Evolutionary conservation across 64 coral and sea anemone genomes (phyloP).

Genomic region (Porites lutea): DNA sequence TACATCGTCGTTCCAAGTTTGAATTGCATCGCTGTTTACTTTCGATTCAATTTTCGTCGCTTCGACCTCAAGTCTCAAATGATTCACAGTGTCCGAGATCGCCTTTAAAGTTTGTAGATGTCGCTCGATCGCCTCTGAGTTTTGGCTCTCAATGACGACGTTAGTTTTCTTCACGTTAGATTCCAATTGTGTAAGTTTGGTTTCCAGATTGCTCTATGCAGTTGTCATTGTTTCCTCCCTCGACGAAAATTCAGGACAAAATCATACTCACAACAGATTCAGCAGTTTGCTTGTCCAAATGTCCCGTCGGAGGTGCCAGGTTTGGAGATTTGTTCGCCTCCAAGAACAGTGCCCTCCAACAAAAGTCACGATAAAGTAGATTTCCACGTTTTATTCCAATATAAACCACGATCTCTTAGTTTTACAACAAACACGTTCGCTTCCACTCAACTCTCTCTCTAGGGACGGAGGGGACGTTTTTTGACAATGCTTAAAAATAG

Average conservation of each 20-base stretch:
- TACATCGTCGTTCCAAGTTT: background rate
- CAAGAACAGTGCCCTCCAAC: too few relatives aligned
- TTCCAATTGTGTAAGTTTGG: background rate
- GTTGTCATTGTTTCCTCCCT: background rate
- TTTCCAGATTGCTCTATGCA: background rate
- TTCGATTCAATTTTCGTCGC: background rate
- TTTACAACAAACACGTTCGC: too few relatives aligned
- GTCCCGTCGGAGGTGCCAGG: slow-evolving; percentile 30
- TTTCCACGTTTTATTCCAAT: too few relatives aligned
- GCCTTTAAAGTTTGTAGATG: background rate
- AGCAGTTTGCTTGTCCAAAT: background rate
- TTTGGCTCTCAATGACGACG: background rate
- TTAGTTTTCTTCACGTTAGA: background rate
- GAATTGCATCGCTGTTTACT: background rate
- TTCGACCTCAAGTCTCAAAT: background rate
- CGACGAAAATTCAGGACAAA: background rate
- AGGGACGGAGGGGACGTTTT: too few relatives aligned
- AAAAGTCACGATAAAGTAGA: too few relatives aligned
- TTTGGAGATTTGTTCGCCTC: background rate
- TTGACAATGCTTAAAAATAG: too few relatives aligned
- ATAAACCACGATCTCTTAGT: too few relatives aligned
- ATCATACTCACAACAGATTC: background rate
- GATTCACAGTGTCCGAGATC: background rate
- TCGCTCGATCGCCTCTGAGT: slow-evolving; percentile 5
- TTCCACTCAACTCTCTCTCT: too few relatives aligned